Conservation (phyloP, 64 coral and sea anemone species). For the Montipora efflorescens region DNA sequence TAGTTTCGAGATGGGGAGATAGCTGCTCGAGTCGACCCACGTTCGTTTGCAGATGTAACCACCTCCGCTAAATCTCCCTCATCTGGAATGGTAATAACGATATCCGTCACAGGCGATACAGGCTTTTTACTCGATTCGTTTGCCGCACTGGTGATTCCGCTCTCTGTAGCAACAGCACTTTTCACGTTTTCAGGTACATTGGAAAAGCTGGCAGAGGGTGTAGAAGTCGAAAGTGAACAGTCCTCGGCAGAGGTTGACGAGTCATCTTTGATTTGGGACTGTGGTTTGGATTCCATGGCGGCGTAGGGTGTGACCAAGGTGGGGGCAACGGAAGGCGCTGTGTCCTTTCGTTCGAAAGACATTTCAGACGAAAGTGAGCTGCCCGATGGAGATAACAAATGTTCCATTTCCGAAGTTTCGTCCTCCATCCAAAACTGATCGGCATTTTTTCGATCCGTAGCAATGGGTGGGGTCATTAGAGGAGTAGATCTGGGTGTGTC, state of each 20-base stretch:
- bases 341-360: neutral
- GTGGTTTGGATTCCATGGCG: neutral
- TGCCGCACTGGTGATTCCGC: neutral
- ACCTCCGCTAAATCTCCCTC: neutral
- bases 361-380: neutral
- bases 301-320: neutral
- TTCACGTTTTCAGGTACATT: neutral
- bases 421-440: neutral
- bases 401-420: neutral
- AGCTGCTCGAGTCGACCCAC: neutral
- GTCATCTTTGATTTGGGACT: neutral
- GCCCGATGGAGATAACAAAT: neutral
- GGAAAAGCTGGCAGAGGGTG: neutral
- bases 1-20: neutral
- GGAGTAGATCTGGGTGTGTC: slow-evolving; percentile 3
- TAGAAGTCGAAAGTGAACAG: neutral
- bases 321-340: neutral
- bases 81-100: neutral
- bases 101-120: neutral
- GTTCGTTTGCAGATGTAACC: neutral
- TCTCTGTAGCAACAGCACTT: neutral
- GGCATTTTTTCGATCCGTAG: neutral
- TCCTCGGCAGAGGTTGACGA: neutral
- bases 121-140: neutral
- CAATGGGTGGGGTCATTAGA: neutral